Evolutionary conservation across 2,113 vertebrate genomes (phyloP), one percentile per base, ranked within the genome.

Genomic region (Pteruthius melanotis): DNA sequence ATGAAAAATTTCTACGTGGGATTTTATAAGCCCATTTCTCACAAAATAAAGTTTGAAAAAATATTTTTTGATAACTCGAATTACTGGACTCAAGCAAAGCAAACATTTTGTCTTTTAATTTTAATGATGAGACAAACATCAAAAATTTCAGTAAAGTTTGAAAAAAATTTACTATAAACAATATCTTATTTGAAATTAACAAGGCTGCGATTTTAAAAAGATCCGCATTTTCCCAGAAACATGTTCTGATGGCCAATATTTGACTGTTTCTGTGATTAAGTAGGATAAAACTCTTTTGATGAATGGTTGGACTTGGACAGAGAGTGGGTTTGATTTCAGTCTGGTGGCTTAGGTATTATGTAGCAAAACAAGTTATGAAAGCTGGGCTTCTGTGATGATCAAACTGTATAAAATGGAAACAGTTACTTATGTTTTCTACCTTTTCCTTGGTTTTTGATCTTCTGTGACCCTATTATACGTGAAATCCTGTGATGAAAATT

Each of bases 161-260:
- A 68, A 83, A n/a, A 7, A 7, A 0, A 0, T 1, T 45, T 52
- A 33, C 13, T 13, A 16, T 10, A 26, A 69, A 71, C 3, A 57
- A 77, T 13, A 20, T 22, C 19, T 22, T 16, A 16, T 60, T 71
- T 72, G 16, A 82, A 65, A 57, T 26, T 24, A 75, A 28, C 6
- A 57, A 45, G 68, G 9, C 7, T 66, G 28, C 30, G 12, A 50
- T 78, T 66, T 71, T 40, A 19, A 54, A 54, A 26, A 75, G 11
- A 61, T 65, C 19, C 40, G 1, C 20, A 37, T 57, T 78, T 79
- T 59, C 42, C 42, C 49, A 68, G 52, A 52, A 54, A 47, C 35
- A 17, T 30, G 21, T 59, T 24, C 44, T 60, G 8, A 37, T 60
- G 13, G 44, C 6, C 4, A 70, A 33, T 61, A 70, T 68, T 81